Conservation (phyloP, 2,113 vertebrate species). For the Fukomys damarensis region DNA sequence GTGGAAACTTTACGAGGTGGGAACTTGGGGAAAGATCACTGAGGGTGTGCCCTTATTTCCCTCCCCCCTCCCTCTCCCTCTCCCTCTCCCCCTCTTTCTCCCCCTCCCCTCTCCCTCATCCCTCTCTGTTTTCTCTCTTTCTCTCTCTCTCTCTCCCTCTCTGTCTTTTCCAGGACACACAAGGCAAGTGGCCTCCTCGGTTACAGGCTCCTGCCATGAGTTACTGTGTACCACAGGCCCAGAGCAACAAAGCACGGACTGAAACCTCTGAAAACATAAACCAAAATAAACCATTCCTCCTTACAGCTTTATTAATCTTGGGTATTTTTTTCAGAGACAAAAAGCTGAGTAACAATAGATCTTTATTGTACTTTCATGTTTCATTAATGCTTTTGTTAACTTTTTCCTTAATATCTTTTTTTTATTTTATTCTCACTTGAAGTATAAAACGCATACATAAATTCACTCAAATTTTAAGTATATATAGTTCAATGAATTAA, state of each 20-base stretch:
- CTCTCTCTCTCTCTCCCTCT: not conserved
- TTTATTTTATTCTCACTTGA: slow-evolving; percentile 1
- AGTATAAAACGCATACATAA: not conserved
- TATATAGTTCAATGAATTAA: not conserved
- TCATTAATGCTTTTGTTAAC: not conserved
- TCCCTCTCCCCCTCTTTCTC: not conserved
- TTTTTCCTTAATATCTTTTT: not conserved
- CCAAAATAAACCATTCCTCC: not conserved
- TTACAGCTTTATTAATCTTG: not conserved
- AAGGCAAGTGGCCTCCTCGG: not conserved
- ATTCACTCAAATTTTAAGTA: not conserved
- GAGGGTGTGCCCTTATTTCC: not conserved
- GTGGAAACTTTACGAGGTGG: not conserved
- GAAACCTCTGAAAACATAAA: not conserved
- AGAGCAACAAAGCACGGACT: not conserved
- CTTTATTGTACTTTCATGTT: not conserved
- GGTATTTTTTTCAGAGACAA: not conserved
- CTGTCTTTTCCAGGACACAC: not conserved
- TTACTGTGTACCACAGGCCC: not conserved
- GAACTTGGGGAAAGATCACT: not conserved
- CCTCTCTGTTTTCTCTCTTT: not conserved
- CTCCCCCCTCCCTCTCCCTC: too few relatives aligned
- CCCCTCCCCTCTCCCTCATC: too few relatives aligned
- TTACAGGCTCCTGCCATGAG: not conserved
- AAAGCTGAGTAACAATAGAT: not conserved